Conservation (phyloP, 2,797 vertebrate genomes). For the Odontamblyopus lacepedii region DNA sequence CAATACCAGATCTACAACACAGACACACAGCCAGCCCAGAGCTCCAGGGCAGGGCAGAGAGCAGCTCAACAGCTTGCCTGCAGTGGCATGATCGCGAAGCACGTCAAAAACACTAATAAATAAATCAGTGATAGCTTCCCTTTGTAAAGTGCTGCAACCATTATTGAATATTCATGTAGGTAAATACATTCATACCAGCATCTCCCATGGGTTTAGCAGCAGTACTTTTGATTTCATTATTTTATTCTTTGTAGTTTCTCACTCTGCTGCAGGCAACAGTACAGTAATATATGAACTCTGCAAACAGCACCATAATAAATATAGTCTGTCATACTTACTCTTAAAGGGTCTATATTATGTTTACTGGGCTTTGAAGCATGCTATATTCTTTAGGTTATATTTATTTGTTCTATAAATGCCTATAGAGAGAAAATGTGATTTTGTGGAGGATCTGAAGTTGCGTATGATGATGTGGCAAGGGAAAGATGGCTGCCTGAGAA, state of each 20-base stretch:
- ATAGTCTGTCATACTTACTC: background rate
- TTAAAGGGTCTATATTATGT: background rate
- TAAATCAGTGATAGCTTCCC: slow-evolving; percentile 71
- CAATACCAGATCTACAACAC: slow-evolving; percentile 41
- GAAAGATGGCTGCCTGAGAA: too few relatives aligned
- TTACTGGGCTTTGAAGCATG: background rate
- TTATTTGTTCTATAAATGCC: too few relatives aligned
- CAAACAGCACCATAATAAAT: slow-evolving; percentile 12
- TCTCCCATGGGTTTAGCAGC: slow-evolving; percentile 50
- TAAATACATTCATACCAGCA: slow-evolving; percentile 66
- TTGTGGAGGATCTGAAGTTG: too few relatives aligned
- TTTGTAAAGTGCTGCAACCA: slow-evolving; percentile 59
- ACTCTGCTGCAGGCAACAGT: slow-evolving; percentile 17
- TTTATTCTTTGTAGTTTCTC: slow-evolving; percentile 28
- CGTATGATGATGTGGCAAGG: too few relatives aligned
- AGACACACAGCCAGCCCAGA: slow-evolving; percentile 6
- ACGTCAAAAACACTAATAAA: slow-evolving; percentile 71
- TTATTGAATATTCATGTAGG: slow-evolving; percentile 76
- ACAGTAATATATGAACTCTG: slow-evolving; percentile 18
- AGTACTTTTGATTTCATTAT: slow-evolving; percentile 28
- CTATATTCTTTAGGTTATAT: background rate
- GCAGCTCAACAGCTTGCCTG: slow-evolving; percentile 51
- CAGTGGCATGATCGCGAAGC: slow-evolving; percentile 49
- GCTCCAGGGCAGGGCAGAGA: slow-evolving; percentile 39
- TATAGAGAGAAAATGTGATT: too few relatives aligned